phyloP scores from a whole-genome alignment of 2,113 vertebrate genomes.

The Poeciliopsis occidentalis region DNA sequence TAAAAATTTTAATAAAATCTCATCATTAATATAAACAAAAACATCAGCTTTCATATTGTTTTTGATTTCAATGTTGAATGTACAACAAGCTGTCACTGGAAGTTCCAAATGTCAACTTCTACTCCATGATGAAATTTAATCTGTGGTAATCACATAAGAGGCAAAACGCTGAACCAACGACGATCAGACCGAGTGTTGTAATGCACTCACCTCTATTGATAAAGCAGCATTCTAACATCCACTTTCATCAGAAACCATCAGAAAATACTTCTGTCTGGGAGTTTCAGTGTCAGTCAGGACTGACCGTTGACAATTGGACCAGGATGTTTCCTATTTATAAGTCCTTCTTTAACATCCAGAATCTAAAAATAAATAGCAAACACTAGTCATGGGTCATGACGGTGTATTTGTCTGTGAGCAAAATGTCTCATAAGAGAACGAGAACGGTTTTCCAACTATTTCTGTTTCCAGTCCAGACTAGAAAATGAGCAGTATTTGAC shows the following conservation, averaged over 20 bases:
- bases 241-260: conserved; percentile 8
- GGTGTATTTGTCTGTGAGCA: conserved; percentile 1
- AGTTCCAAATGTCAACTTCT: too few species aligned
- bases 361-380: conserved; percentile 14
- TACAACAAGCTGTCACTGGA: too few species aligned
- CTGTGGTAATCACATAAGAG: too few species aligned
- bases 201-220: conserved; percentile 42
- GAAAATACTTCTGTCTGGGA: conserved; percentile 5
- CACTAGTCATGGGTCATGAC: conserved; percentile 13
- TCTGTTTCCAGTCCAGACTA: background rate
- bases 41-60: too few species aligned
- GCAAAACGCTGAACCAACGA: too few species aligned
- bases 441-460: conserved; percentile 9
- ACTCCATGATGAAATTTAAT: too few species aligned
- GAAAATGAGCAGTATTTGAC: background rate
- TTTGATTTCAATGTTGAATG: too few species aligned
- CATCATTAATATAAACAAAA: too few species aligned
- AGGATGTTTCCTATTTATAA: conserved; percentile 59
- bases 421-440: conserved; percentile 8
- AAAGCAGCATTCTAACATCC: conserved; percentile 22
- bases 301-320: background rate
- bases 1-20: too few species aligned
- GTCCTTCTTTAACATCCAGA: conserved; percentile 35
- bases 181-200: background rate
- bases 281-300: conserved; percentile 20